phyloP scores from a whole-genome alignment of 2,113 vertebrate genomes.

The Clarias macrocephalus region DNA sequence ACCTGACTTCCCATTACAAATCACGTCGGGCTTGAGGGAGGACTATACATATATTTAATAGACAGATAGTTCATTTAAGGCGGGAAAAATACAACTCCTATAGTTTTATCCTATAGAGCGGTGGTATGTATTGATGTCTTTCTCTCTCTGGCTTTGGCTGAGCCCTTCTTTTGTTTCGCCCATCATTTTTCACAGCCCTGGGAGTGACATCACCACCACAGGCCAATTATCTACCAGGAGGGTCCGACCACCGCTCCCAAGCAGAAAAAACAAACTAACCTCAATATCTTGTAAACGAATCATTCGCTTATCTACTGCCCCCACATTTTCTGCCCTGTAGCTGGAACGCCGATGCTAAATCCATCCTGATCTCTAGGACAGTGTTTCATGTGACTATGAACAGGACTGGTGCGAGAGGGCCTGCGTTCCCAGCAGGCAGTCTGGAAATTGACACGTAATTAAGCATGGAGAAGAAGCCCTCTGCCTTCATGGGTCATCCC shows the following conservation, averaged over 20 bases:
- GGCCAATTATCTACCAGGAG: slow-evolving; percentile 56
- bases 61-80: background rate
- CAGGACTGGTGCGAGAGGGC: slow-evolving; percentile 43
- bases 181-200: slow-evolving; percentile 53
- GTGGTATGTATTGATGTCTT: background rate
- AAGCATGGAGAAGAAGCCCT: slow-evolving; percentile 50
- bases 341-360: background rate
- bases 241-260: slow-evolving; percentile 43
- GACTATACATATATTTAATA: background rate
- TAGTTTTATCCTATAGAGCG: background rate
- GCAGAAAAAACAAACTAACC: slow-evolving; percentile 39
- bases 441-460: slow-evolving; percentile 63
- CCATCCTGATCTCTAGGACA: background rate
- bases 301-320: slow-evolving; percentile 21
- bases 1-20: background rate
- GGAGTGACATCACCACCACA: slow-evolving; percentile 58
- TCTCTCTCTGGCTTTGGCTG: background rate
- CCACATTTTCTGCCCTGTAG: background rate
- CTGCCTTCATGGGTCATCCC: slow-evolving; percentile 50
- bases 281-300: slow-evolving; percentile 28
- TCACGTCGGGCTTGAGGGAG: background rate
- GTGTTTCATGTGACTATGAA: slow-evolving; percentile 18
- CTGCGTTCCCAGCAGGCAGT: slow-evolving; percentile 48
- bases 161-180: slow-evolving; percentile 40
- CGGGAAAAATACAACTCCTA: background rate